These are phyloP conservation scores for Nansenia antarctica DNA, from an alignment of 2,113 vertebrate genomes.

Conservation along the genomic window DNA sequence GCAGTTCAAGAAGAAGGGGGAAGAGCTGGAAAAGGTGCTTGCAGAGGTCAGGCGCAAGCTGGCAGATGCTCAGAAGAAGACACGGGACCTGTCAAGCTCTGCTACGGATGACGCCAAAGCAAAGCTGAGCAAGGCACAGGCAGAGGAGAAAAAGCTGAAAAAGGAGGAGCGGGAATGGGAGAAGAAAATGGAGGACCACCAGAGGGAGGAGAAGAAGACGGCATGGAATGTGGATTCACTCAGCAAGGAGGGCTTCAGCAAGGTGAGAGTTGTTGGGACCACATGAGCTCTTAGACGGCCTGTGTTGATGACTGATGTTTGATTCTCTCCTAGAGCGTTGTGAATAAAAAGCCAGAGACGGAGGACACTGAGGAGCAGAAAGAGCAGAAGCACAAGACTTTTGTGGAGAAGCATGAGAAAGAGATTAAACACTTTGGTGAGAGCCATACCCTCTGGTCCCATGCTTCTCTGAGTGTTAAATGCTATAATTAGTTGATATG, in stretches of 20 bases:
- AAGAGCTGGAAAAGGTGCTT: slow-evolving; percentile 79
- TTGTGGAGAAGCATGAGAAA: slow-evolving; percentile 91
- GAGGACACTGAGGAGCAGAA: slow-evolving; percentile 89
- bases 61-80: slow-evolving; percentile 79
- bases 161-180: slow-evolving; percentile 84
- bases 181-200: slow-evolving; percentile 80
- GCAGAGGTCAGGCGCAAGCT: slow-evolving; percentile 80
- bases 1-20: slow-evolving; percentile 85
- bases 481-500: background rate
- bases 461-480: background rate
- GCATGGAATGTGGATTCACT: slow-evolving; percentile 97
- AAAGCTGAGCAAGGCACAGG: slow-evolving; percentile 77
- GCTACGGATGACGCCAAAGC: slow-evolving; percentile 44
- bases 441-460: slow-evolving; percentile 2
- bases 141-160: slow-evolving; percentile 83
- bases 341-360: slow-evolving; percentile 81
- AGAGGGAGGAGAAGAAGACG: slow-evolving; percentile 89
- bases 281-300: background rate
- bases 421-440: slow-evolving; percentile 93
- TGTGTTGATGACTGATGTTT: background rate
- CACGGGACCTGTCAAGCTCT: slow-evolving; percentile 72
- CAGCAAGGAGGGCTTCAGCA: slow-evolving; percentile 94
- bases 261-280: slow-evolving; percentile 73
- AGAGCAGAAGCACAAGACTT: slow-evolving; percentile 91
- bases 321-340: slow-evolving; percentile 77